Percentiles rank a stretch among this genome's conserved stretches.
Conservation (phyloP, 1,140 invertebrate species). For the Fopius arisanus region DNA sequence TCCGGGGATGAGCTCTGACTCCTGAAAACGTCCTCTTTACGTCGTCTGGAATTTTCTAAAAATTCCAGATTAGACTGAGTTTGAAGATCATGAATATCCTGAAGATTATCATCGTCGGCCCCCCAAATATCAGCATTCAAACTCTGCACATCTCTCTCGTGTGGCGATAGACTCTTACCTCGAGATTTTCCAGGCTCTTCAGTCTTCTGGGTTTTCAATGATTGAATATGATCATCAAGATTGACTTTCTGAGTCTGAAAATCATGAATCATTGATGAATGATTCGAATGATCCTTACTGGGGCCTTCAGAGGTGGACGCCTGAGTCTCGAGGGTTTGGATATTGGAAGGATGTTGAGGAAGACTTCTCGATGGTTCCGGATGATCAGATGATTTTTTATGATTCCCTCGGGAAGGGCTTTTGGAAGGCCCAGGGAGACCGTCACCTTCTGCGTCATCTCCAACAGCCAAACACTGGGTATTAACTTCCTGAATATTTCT, state of each 20-base stretch:
- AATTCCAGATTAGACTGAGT: neutral
- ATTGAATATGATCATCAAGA: neutral
- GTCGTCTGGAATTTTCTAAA: neutral
- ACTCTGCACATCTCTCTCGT: constrained; percentile 13
- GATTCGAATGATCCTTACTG: too few species aligned
- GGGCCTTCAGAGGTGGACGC: too few species aligned
- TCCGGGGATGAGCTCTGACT: neutral
- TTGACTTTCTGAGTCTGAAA: neutral
- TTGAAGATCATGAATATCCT: neutral
- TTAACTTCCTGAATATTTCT: neutral
- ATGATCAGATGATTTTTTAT: too few species aligned
- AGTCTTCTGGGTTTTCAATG: constrained; percentile 1
- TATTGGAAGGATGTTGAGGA: neutral
- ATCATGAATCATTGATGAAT: neutral
- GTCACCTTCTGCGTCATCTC: neutral
- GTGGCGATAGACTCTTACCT: neutral
- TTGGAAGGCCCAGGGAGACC: neutral
- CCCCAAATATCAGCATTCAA: neutral
- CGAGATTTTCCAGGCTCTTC: neutral
- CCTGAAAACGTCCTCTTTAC: neutral
- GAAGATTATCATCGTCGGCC: neutral
- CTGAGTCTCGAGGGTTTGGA: too few species aligned
- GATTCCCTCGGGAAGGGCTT: too few species aligned
- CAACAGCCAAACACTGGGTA: neutral
- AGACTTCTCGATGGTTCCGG: too few species aligned